Evolutionary conservation across 2,113 vertebrate species (phyloP).

Genomic region (Phocoena phocoena): DNA sequence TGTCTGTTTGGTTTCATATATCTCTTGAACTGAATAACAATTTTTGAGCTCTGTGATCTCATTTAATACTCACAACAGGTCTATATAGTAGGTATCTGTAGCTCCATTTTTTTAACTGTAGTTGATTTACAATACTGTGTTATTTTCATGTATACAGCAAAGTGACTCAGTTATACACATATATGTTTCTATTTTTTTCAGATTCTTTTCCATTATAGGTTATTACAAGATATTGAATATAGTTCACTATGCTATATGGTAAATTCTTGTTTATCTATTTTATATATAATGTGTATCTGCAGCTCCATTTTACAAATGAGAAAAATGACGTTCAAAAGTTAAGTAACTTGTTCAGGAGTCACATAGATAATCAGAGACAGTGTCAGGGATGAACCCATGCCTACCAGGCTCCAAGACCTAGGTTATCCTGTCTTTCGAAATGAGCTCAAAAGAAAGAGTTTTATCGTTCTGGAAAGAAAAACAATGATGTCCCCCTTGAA

Average conservation of each 20-base stretch:
- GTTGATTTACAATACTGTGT: neutral
- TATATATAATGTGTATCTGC: neutral
- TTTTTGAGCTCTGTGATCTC: neutral
- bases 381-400: neutral
- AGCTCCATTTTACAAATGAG: neutral
- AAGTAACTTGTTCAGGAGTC: neutral
- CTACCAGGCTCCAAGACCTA: neutral
- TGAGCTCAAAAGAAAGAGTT: neutral
- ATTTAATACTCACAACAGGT: neutral
- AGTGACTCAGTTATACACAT: neutral
- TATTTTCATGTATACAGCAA: neutral
- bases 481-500: neutral
- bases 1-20: neutral
- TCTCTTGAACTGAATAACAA: neutral
- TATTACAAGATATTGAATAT: neutral
- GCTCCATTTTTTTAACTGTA: neutral
- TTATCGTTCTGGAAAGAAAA: neutral
- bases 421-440: neutral
- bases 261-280: neutral
- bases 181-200: neutral
- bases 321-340: neutral
- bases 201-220: neutral
- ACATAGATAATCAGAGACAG: neutral
- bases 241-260: neutral
- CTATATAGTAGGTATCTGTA: neutral